phyloP scores from a whole-genome alignment of 23 tunicate genomes.

The Trididemnum nubilum region DNA sequence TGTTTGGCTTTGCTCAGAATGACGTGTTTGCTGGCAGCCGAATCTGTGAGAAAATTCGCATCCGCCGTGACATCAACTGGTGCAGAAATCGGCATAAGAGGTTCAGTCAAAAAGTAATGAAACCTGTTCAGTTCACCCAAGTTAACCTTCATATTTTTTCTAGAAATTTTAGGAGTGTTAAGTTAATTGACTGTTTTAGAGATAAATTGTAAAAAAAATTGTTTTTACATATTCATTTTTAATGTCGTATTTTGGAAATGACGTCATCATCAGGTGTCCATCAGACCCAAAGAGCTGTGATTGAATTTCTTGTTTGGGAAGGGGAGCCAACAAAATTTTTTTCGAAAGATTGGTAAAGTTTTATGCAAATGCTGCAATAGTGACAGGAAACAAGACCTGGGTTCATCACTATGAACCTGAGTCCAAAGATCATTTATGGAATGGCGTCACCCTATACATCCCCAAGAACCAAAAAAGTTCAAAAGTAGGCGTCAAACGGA shows the following conservation, averaged over 20 bases:
- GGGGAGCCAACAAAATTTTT: background rate
- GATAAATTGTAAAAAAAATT: slow-evolving; percentile 7
- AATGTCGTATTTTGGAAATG: slow-evolving; percentile 7
- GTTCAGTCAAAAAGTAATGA: slow-evolving; percentile 19
- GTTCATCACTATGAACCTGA: slow-evolving; percentile 5
- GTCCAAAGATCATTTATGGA: background rate
- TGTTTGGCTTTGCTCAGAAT: no score
- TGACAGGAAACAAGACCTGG: slow-evolving; percentile 16
- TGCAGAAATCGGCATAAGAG: background rate
- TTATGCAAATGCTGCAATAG: slow-evolving; percentile 13
- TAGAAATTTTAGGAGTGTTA: background rate
- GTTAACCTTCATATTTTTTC: background rate
- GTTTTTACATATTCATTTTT: background rate
- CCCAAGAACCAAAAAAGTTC: background rate
- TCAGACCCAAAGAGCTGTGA: slow-evolving; percentile 26
- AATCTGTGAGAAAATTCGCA: no score
- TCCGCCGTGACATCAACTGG: background rate
- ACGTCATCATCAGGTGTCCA: slow-evolving; percentile 14
- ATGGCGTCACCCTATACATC: slow-evolving; percentile 14
- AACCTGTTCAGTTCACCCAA: background rate
- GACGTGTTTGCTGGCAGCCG: no score
- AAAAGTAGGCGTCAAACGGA: background rate
- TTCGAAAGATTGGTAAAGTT: slow-evolving; percentile 1
- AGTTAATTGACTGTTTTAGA: background rate
- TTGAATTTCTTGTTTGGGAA: slow-evolving; percentile 6